Evolutionary conservation across 2,888 invertebrate genomes (phyloP).

Genomic region (Timema cristinae): DNA sequence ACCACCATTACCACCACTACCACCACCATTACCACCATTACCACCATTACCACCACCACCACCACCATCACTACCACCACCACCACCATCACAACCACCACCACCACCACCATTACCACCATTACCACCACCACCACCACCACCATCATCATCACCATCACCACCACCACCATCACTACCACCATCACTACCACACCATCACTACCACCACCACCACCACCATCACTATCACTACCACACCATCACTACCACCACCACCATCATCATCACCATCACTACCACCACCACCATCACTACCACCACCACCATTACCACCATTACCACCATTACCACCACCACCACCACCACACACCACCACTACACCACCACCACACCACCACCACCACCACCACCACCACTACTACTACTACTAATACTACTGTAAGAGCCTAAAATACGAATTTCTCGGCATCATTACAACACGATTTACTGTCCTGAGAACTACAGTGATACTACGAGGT

Average conservation of each 20-base stretch:
- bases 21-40: not conserved
- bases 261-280: not conserved
- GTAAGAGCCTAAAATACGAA: no score
- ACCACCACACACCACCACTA: not conserved
- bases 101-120: not conserved
- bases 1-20: not conserved
- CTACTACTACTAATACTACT: no score
- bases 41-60: not conserved
- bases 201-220: not conserved
- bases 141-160: not conserved
- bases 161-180: not conserved
- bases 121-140: not conserved
- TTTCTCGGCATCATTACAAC: no score
- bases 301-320: not conserved
- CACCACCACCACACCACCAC: not conserved
- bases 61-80: not conserved
- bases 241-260: not conserved
- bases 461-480: no score
- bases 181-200: not conserved
- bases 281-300: not conserved
- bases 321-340: not conserved
- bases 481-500: no score
- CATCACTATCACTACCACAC: not conserved
- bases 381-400: not conserved
- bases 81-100: no score